Evolutionary conservation across 2,888 invertebrate genomes (phyloP).

Genomic region (Biston stratarius): DNA sequence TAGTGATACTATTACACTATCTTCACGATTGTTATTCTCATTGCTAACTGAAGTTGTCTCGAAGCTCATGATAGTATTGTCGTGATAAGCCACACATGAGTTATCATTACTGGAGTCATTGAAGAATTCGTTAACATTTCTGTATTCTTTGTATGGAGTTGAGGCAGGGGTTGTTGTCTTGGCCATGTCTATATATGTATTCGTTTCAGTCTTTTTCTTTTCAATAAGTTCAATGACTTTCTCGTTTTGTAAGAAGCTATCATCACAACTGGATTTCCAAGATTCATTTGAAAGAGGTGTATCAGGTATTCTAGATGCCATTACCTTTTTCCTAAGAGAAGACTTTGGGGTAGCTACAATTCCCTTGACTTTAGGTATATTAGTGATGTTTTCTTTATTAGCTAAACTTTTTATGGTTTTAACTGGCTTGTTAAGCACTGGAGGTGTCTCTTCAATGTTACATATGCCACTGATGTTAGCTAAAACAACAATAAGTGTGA

Average conservation of each 20-base stretch:
- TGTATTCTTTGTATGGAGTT: constrained; percentile 74
- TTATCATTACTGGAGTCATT: constrained; percentile 67
- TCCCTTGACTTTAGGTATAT: constrained; percentile 36
- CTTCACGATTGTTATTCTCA: constrained; percentile 63
- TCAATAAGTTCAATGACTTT: constrained; percentile 70
- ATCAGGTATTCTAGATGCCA: constrained; percentile 51
- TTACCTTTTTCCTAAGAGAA: constrained; percentile 39
- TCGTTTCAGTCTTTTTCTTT: constrained; percentile 59
- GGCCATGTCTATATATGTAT: constrained; percentile 63
- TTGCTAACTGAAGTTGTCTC: constrained; percentile 56
- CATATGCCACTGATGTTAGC: constrained; percentile 75
- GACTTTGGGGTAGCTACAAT: constrained; percentile 37
- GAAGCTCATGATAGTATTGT: constrained; percentile 74
- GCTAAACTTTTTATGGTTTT: constrained; percentile 55
- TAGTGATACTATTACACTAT: constrained; percentile 72
- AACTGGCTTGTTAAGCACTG: constrained; percentile 49
- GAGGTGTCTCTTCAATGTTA: constrained; percentile 71
- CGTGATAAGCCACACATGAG: constrained; percentile 53
- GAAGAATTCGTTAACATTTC: constrained; percentile 69
- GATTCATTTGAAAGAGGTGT: constrained; percentile 70
- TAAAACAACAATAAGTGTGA: constrained; percentile 46
- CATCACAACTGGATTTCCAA: constrained; percentile 72
- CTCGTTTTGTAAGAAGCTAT: constrained; percentile 75
- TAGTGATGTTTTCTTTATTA: constrained; percentile 67
- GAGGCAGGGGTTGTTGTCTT: constrained; percentile 70